Evolutionary conservation across 2,797 vertebrate genomes (phyloP).

Genomic region (Ficedula albicollis): DNA sequence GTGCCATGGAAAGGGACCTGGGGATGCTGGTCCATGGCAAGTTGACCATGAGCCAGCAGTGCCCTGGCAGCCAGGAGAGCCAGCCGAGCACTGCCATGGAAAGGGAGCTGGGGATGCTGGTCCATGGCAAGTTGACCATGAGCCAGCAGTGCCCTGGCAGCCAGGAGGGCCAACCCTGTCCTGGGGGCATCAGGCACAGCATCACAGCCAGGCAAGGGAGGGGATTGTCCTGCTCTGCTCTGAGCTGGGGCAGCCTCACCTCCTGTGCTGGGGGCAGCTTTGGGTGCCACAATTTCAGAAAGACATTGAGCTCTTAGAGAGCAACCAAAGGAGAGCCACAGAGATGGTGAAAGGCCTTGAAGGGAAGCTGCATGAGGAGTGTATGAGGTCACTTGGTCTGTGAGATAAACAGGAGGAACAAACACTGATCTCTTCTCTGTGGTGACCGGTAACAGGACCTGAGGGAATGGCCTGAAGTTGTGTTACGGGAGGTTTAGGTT

Average conservation of each 20-base stretch:
- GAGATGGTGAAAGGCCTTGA: not conserved
- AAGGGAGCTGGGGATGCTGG: accelerated
- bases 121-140: accelerated
- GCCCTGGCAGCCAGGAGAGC: not conserved
- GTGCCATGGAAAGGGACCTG: not conserved
- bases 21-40: accelerated
- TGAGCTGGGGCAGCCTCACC: accelerated
- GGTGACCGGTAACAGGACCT: not conserved
- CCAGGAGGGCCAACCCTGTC: accelerated
- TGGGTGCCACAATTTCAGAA: not conserved
- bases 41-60: not conserved
- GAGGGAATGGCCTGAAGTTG: not conserved
- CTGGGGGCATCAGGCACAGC: not conserved
- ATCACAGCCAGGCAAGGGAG: accelerated
- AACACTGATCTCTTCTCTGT: not conserved
- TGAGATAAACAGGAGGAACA: not conserved
- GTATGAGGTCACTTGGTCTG: not conserved
- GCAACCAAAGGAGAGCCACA: accelerated
- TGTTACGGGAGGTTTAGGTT: not conserved
- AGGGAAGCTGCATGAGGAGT: not conserved
- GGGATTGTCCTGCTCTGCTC: not conserved
- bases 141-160: not conserved
- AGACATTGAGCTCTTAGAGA: accelerated
- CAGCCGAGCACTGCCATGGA: not conserved
- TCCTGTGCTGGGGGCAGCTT: accelerated